These are phyloP conservation scores for Oryzias sinensis DNA, from an alignment of 2,797 vertebrate genomes.

Conservation along the genomic window DNA sequence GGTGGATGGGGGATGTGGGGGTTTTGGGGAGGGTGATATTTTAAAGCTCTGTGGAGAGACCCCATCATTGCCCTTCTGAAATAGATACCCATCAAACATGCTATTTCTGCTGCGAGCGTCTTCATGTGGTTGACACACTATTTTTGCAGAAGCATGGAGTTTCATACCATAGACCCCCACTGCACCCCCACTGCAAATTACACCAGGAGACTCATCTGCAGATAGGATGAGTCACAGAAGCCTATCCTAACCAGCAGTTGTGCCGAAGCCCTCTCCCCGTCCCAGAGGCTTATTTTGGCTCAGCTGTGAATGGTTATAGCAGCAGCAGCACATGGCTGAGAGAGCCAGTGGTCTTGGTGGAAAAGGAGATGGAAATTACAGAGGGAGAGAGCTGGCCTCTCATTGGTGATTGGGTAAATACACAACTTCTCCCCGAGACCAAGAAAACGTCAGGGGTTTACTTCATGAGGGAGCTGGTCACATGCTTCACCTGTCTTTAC, in stretches of 20 bases:
- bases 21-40: conserved; percentile 24
- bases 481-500: conserved; percentile 50
- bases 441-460: conserved; percentile 32
- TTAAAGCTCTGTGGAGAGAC: conserved; percentile 67
- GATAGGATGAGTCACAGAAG: conserved; percentile 75
- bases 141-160: conserved; percentile 77
- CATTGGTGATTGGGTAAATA: conserved; percentile 73
- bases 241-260: conserved; percentile 70
- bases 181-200: conserved; percentile 72
- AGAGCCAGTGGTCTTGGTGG: conserved; percentile 74
- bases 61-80: conserved; percentile 69
- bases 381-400: conserved; percentile 65
- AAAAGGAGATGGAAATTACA: conserved; percentile 77
- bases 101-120: conserved; percentile 63
- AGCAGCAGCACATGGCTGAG: conserved; percentile 71
- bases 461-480: conserved; percentile 34
- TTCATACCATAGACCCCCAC: conserved; percentile 71
- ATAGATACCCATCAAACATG: conserved; percentile 74
- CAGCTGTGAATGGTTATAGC: conserved; percentile 76
- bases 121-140: conserved; percentile 80
- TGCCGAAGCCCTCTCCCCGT: conserved; percentile 60
- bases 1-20: conserved; percentile 5
- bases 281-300: conserved; percentile 77
- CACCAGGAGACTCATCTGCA: conserved; percentile 69
- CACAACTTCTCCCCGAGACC: conserved; percentile 38